Base-by-base conservation (phyloP, 1,140 invertebrate species). In the Hermetia illucens region DNA sequence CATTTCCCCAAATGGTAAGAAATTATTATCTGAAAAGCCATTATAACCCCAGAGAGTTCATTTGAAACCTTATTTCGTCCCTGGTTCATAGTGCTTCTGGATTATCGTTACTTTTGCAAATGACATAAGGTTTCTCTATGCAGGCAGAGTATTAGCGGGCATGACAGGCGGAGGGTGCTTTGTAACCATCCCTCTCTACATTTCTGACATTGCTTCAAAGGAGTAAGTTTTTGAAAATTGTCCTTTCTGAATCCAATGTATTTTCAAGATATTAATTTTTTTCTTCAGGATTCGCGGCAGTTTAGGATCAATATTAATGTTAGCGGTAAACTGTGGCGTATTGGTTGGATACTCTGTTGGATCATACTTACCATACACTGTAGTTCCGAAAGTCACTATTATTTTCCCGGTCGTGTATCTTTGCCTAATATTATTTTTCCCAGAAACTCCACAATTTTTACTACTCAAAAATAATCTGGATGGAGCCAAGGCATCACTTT, bases 91-190 rank as follows among this genome's bases (percentile, higher is more conserved):
- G 52, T 51, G 48, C 37, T 22, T 49, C 1, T 54, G 52, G 52
- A 13, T 54, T 19, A 25, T 55, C 30, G 46, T 52, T 3, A 46
- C 47, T 22, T 52, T 45, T 10, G 51, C 49, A 5, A 27, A 44
- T 13, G 41, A 47, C 15, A 45, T 49, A 3, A 47, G 49, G 17
- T 47, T 41, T 21, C 56, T 59, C 13, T 55, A 59, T 18, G 44
- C 58, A 18, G 58, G 55, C 8, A 48, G 64, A 20, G 52, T 63
- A 9, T 25, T 66, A 1, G 45, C 46, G 13, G 64, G 64, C 24
- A 40, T 65, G 5, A 50, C 50, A 1, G 50, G 54, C 12, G 53
- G 53, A 9, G 43, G 52, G 38, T 47, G 49, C 41, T 59, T 47
- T 35, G 46, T 52, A 38, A 48, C 46, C 24, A 45, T 52, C 36